Evolutionary conservation across 1,140 invertebrate genomes (phyloP).

Genomic region (Physella acuta): DNA sequence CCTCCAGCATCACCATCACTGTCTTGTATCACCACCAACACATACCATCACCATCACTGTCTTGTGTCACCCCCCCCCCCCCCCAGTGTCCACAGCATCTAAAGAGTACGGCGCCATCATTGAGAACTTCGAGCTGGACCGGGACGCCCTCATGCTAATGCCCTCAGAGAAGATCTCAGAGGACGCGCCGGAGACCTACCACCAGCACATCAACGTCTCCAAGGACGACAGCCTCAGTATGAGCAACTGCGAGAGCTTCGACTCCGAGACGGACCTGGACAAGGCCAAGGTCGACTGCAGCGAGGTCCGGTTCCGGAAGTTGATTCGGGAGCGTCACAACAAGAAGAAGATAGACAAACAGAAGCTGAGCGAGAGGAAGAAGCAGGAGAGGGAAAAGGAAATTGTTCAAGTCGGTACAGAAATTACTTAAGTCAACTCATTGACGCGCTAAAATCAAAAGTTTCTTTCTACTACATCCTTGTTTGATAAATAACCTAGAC

Average conservation of each 20-base stretch:
- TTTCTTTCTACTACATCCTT: too few species aligned
- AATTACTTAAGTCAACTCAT: too few species aligned
- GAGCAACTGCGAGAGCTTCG: too few species aligned
- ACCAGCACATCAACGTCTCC: too few species aligned
- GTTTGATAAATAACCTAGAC: too few species aligned
- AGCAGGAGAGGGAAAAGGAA: neutral
- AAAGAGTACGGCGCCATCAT: neutral
- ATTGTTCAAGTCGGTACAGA: too few species aligned
- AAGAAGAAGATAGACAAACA: neutral
- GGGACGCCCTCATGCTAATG: neutral
- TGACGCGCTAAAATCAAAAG: too few species aligned
- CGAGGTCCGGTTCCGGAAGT: neutral
- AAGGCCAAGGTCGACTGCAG: neutral
- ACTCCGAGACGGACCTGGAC: neutral
- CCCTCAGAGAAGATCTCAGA: neutral
- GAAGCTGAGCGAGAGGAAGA: neutral
- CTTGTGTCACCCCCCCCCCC: too few species aligned
- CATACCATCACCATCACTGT: too few species aligned
- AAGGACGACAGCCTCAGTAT: too few species aligned
- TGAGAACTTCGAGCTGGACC: neutral
- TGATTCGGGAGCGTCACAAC: neutral
- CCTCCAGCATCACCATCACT: too few species aligned
- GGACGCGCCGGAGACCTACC: neutral
- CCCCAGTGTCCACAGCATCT: neutral
- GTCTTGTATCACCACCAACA: too few species aligned